Conservation (phyloP, 92 coral and sea anemone species). For the Virgularia gustaviana region DNA sequence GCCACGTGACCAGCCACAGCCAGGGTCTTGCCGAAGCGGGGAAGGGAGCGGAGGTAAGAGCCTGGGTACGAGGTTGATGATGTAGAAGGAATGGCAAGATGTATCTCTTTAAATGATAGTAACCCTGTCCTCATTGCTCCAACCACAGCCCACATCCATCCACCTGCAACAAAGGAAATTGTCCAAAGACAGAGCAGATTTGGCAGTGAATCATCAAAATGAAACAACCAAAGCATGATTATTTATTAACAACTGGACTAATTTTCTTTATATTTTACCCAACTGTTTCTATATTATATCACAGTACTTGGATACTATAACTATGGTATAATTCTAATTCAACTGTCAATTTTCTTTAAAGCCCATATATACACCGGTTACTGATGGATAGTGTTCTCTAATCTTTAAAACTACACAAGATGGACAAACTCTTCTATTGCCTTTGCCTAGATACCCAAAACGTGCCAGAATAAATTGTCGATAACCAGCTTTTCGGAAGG, state of each 20-base stretch:
- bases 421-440: slow-evolving; percentile 16
- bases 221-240: not conserved
- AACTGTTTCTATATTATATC: not conserved
- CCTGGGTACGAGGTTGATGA: too few relatives aligned
- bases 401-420: slow-evolving; percentile 11
- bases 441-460: slow-evolving; percentile 24
- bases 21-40: too few relatives aligned
- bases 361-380: slow-evolving; percentile 11
- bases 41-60: too few relatives aligned
- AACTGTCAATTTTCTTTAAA: not conserved
- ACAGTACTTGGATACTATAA: not conserved
- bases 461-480: slow-evolving; percentile 30
- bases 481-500: slow-evolving; percentile 48
- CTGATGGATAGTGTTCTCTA: slow-evolving; percentile 12
- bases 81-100: too few relatives aligned
- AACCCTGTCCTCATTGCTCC: slow-evolving; percentile 5
- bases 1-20: too few relatives aligned
- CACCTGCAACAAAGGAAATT: slow-evolving; percentile 12
- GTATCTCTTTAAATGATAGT: not conserved
- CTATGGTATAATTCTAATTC: not conserved
- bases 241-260: too few relatives aligned
- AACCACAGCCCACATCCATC: slow-evolving; percentile 9
- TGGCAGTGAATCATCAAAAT: slow-evolving; percentile 5
- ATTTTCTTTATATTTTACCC: not conserved
- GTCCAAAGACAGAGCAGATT: slow-evolving; percentile 14